Base-by-base conservation (phyloP, 2,797 vertebrate species). In the Mus spretus region DNA sequence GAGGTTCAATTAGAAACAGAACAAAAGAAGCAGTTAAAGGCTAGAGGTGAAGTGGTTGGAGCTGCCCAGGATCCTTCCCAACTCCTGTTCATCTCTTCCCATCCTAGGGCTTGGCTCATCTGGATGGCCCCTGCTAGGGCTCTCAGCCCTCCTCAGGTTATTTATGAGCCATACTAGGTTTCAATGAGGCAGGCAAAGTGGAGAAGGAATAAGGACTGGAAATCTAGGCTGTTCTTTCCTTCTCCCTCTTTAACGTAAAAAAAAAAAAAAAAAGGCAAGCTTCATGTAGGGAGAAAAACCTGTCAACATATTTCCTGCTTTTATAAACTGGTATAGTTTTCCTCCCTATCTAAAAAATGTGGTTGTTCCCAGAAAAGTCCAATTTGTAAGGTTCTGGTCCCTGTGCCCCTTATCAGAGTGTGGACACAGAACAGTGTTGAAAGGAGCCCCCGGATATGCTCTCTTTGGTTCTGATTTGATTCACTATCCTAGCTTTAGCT, bases 301-400 rank as follows among this genome's bases (percentile, higher is more conserved):
- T 70, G 44, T 81, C 59, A 92, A 93, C 22, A 53, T 89, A 89
- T 63, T 96, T 95, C 91, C 93, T 96, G 22, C 65, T 97, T 97
- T 94, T 91, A 95, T 74, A 65, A 96, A 82, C 59, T 57, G 88
- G 50, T 57, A 95, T 6, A 13, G 1, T 91, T 89, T 96, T 89
- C 55, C 3, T 90, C 28, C n/a, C 53, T 50, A 75, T 37, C 79
- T 97, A 61, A 90, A 83, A 92, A 85, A 72, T 72, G 57, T 89
- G 26, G 40, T 83, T 61, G 83, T 75, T 19, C 20, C 50, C 50
- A 91, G 81, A 87, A 92, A 93, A 95, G 47, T 65, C 20, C 44
- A 87, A 17, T 88, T 59, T 95, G 70, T 63, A 89, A 72, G 34
- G 57, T 50, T 93, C 78, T 87, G 80, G 47, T 44, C 53, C 91